These are phyloP conservation scores for Astyanax mexicanus DNA, from an alignment of 2,797 vertebrate genomes.

Conservation along the genomic window DNA sequence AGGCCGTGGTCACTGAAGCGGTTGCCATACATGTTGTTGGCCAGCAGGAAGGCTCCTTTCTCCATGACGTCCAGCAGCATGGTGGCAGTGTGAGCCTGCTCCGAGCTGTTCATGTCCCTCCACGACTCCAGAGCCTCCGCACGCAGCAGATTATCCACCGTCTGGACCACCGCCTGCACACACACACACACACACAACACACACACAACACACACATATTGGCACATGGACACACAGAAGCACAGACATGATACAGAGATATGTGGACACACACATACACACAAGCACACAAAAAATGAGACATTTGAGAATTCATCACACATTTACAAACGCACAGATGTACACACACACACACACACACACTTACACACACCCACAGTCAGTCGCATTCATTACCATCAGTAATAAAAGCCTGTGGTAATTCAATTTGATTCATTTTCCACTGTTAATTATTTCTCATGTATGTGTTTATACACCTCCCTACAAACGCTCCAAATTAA, in stretches of 20 bases:
- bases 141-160: conserved; percentile 91
- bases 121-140: conserved; percentile 90
- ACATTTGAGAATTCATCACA: no score
- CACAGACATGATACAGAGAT: no score
- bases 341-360: conserved; percentile 6
- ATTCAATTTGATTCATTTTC: no score
- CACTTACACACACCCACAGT: conserved; percentile 24
- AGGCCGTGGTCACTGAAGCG: conserved; percentile 76
- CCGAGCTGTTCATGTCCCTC: conserved; percentile 94
- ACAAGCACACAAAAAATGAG: conserved; percentile 10
- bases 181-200: conserved; percentile 40
- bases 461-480: no score
- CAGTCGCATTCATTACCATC: neutral
- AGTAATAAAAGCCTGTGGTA: no score
- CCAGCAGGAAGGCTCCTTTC: conserved; percentile 92
- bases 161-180: conserved; percentile 91
- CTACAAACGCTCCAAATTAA: no score
- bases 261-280: conserved; percentile 20
- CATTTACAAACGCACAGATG: conserved; percentile 41
- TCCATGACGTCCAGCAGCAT: conserved; percentile 94
- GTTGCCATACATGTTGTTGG: conserved; percentile 92
- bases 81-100: conserved; percentile 94
- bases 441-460: no score
- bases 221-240: conserved; percentile 21
- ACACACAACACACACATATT: conserved; percentile 38